These are phyloP conservation scores for Dromaius novaehollandiae DNA, from an alignment of 2,113 vertebrate species.

Conservation along the genomic window DNA sequence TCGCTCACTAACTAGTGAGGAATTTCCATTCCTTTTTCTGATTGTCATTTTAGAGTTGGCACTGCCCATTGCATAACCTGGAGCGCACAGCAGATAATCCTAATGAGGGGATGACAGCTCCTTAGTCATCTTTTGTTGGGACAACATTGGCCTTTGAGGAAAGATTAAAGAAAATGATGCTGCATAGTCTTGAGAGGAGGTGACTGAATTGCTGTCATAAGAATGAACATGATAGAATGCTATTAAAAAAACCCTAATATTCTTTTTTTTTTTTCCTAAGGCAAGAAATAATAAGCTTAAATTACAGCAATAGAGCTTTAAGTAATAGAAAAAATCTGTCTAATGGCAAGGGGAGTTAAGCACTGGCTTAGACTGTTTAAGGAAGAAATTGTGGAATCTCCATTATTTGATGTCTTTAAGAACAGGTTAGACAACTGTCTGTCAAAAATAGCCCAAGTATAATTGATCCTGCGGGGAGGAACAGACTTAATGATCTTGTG, in stretches of 20 bases:
- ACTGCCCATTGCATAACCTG: not conserved
- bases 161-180: not conserved
- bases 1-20: not conserved
- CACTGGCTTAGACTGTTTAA: not conserved
- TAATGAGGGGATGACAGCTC: rapidly evolving
- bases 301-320: not conserved
- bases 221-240: not conserved
- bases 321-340: not conserved
- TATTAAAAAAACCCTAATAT: not conserved
- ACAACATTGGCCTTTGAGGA: not conserved
- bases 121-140: not conserved
- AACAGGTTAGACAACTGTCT: not conserved
- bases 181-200: not conserved
- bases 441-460: not conserved
- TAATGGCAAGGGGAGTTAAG: not conserved
- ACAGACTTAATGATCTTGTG: not conserved
- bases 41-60: not conserved
- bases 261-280: not conserved
- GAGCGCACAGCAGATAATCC: not conserved
- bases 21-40: not conserved
- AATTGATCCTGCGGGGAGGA: not conserved
- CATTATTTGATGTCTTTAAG: not conserved
- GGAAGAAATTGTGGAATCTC: not conserved
- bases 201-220: not conserved
- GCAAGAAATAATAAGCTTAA: not conserved